Conservation (phyloP, 2,113 vertebrate genomes). For the Oncorhynchus tshawytscha region DNA sequence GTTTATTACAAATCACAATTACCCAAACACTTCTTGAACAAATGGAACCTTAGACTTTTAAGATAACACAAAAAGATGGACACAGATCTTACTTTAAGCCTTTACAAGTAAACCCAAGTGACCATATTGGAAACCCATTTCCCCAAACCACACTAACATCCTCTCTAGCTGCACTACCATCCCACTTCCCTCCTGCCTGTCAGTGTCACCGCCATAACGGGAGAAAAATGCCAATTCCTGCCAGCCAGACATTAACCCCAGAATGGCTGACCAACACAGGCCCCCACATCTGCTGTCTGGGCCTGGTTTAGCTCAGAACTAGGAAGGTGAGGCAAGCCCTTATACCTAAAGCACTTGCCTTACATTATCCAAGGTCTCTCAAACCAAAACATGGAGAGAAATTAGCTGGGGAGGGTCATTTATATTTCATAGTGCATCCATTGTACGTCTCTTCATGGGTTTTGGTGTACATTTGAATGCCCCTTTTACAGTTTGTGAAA, state of each 20-base stretch:
- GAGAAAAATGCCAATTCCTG: slow-evolving; percentile 10
- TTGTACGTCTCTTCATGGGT: slow-evolving; percentile 11
- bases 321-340: background rate
- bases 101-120: background rate
- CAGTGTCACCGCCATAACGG: slow-evolving; percentile 17
- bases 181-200: slow-evolving; percentile 1
- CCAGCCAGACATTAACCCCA: slow-evolving; percentile 1
- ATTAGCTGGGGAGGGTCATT: slow-evolving; percentile 7
- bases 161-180: background rate
- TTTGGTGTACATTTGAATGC: background rate
- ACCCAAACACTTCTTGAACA: background rate
- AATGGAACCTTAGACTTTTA: background rate
- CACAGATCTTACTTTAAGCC: background rate
- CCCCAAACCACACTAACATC: background rate
- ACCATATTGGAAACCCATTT: background rate
- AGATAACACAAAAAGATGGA: background rate
- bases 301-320: background rate
- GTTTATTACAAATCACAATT: background rate
- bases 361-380: slow-evolving; percentile 18
- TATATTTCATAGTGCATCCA: slow-evolving; percentile 10
- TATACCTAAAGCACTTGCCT: slow-evolving; percentile 13
- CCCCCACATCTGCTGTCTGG: slow-evolving; percentile 4
- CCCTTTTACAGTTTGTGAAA: background rate
- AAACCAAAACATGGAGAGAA: slow-evolving; percentile 24
- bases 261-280: slow-evolving; percentile 9